A percentile compares a stretch with the other conserved stretches of the same genome.
Conservation (phyloP, 2,797 vertebrate species). For the Streptopelia turtur region DNA sequence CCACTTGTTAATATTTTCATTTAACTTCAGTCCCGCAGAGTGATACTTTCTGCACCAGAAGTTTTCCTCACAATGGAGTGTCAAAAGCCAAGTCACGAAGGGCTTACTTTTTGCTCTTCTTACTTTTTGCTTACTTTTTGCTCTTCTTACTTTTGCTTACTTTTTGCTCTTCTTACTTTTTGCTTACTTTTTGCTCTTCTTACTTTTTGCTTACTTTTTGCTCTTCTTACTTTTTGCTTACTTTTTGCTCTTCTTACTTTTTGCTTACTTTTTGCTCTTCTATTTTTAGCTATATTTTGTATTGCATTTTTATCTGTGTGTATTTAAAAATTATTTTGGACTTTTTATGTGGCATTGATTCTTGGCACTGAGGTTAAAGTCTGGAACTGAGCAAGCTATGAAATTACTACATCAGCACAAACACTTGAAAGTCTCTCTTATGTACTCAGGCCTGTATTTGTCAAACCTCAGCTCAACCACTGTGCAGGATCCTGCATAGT, state of each 20-base stretch:
- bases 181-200: no score
- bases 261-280: constrained; percentile 44
- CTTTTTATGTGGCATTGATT: constrained; percentile 21
- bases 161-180: constrained; percentile 41
- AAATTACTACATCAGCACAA: constrained; percentile 36
- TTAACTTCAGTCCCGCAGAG: neutral
- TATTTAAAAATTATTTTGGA: constrained; percentile 24
- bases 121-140: no score
- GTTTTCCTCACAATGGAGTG: neutral
- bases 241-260: no score
- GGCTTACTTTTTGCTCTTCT: no score
- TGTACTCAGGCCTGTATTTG: neutral
- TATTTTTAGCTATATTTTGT: constrained; percentile 42
- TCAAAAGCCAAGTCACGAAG: neutral
- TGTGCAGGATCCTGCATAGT: neutral
- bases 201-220: constrained; percentile 40
- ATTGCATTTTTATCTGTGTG: neutral
- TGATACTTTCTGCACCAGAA: neutral
- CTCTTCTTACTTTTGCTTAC: neutral
- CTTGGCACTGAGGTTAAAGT: constrained; percentile 27
- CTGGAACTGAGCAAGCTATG: constrained; percentile 21
- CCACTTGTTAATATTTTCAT: neutral
- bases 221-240: neutral
- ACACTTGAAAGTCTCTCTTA: constrained; percentile 20
- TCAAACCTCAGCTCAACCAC: neutral